Evolutionary conservation across 1,140 invertebrate species (phyloP).

Genomic region (Hyles euphorbiae): DNA sequence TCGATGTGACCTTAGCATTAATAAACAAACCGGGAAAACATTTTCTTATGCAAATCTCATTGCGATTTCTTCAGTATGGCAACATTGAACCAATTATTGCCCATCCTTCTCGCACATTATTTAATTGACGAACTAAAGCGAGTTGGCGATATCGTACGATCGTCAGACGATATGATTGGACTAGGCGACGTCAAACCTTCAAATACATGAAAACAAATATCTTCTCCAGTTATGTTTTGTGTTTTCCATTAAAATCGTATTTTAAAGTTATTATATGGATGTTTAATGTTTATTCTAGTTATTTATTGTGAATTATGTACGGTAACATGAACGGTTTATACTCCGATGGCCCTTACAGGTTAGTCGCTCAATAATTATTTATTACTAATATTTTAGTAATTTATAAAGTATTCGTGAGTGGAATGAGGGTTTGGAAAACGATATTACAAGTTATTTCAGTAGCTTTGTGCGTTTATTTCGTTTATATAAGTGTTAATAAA

Average conservation of each 20-base stretch:
- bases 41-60: constrained; percentile 27
- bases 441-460: too few relatives aligned
- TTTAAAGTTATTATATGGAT: constrained; percentile 16
- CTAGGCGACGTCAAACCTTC: constrained; percentile 40
- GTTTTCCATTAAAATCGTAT: constrained; percentile 37
- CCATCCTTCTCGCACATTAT: constrained; percentile 26
- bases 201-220: constrained; percentile 50
- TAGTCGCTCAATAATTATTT: constrained; percentile 22
- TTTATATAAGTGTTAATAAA: too few relatives aligned
- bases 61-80: constrained; percentile 34
- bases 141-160: constrained; percentile 62
- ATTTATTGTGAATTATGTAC: constrained; percentile 47
- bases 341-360: constrained; percentile 61
- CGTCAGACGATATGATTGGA: constrained; percentile 47
- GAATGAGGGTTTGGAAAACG: too few relatives aligned
- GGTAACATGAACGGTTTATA: constrained; percentile 60
- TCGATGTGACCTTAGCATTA: too few relatives aligned
- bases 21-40: constrained; percentile 22
- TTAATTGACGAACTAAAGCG: constrained; percentile 19
- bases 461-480: too few relatives aligned
- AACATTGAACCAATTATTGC: constrained; percentile 27
- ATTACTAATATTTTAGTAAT: neutral
- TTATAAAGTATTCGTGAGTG: too few relatives aligned
- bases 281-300: constrained; percentile 20
- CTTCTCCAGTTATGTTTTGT: neutral